Evolutionary conservation across 2,888 invertebrate species (phyloP).

Genomic region (Caenorhabditis virilis): DNA sequence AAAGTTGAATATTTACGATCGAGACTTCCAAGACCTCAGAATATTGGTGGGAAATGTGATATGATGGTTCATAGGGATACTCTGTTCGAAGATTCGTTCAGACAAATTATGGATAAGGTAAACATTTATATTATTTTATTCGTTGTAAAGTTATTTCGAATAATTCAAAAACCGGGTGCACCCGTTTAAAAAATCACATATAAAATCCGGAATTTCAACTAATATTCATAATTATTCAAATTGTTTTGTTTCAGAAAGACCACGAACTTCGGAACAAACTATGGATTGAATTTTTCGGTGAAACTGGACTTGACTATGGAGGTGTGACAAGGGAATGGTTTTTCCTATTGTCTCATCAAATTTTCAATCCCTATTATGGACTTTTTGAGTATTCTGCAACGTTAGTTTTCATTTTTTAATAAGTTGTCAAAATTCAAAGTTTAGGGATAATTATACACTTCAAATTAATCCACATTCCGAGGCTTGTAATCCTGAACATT

Average conservation of each 20-base stretch:
- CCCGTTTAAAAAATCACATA: no score
- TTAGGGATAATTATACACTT: slow-evolving; percentile 92
- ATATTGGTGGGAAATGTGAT: slow-evolving; percentile 96
- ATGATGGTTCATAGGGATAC: slow-evolving; percentile 86
- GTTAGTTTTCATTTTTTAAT: slow-evolving; percentile 73
- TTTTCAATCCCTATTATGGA: slow-evolving; percentile 99
- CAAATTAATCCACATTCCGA: slow-evolving; percentile 98
- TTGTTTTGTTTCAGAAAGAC: slow-evolving; percentile 70
- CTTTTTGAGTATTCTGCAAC: slow-evolving; percentile 98
- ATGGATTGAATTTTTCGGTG: slow-evolving; percentile 98
- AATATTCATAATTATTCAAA: background rate
- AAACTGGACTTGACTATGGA: slow-evolving; percentile 70
- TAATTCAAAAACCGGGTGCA: no score
- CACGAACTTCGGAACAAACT: slow-evolving; percentile 94
- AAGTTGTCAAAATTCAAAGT: slow-evolving; percentile 49
- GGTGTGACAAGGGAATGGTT: slow-evolving; percentile 85
- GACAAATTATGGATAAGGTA: slow-evolving; percentile 85
- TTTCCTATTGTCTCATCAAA: slow-evolving; percentile 95
- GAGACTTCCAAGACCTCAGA: slow-evolving; percentile 91
- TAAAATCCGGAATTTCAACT: background rate
- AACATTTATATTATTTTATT: background rate
- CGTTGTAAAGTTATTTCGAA: background rate
- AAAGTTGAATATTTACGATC: slow-evolving; percentile 87
- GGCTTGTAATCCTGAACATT: slow-evolving; percentile 94
- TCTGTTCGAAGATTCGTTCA: slow-evolving; percentile 94